phyloP scores from a whole-genome alignment of 2,888 invertebrate genomes.

The Drosophila falleni region DNA sequence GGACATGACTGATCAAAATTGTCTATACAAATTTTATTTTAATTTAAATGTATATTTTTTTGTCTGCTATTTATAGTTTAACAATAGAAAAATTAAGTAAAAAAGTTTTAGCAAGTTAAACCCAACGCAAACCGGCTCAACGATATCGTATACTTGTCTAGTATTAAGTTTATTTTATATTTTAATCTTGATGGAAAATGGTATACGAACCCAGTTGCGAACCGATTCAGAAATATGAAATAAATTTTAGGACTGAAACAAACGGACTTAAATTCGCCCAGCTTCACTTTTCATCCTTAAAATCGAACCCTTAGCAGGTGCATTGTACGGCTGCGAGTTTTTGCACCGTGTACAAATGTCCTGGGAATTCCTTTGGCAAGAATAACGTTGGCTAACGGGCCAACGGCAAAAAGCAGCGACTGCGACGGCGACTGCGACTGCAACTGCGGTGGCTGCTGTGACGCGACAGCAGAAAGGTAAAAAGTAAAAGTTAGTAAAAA shows the following conservation, averaged over 20 bases:
- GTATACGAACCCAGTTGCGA: not conserved
- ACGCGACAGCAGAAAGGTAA: conserved; percentile 51
- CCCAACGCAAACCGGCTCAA: too few relatives aligned
- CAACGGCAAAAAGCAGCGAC: not conserved
- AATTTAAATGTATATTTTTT: too few relatives aligned
- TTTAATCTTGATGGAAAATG: too few relatives aligned
- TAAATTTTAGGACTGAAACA: not conserved
- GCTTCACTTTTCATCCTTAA: not conserved
- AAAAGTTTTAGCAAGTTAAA: too few relatives aligned
- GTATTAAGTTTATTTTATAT: too few relatives aligned
- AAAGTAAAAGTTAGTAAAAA: conserved; percentile 70
- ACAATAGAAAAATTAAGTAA: too few relatives aligned
- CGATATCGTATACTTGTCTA: too few relatives aligned
- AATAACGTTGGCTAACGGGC: conserved; percentile 15
- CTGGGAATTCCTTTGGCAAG: conserved; percentile 64
- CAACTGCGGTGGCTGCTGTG: conserved; percentile 17
- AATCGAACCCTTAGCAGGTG: conserved; percentile 19
- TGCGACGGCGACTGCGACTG: not conserved
- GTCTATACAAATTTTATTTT: not conserved
- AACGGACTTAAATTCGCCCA: not conserved
- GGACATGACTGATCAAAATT: not conserved
- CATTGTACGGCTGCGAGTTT: conserved; percentile 15
- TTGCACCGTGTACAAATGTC: conserved; percentile 49
- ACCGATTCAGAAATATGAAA: not conserved
- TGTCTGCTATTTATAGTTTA: too few relatives aligned